Percentiles rank a stretch among this genome's conserved stretches.
Evolutionary conservation across 2,113 vertebrate species (phyloP).

Genomic region (Mustelus asterias): DNA sequence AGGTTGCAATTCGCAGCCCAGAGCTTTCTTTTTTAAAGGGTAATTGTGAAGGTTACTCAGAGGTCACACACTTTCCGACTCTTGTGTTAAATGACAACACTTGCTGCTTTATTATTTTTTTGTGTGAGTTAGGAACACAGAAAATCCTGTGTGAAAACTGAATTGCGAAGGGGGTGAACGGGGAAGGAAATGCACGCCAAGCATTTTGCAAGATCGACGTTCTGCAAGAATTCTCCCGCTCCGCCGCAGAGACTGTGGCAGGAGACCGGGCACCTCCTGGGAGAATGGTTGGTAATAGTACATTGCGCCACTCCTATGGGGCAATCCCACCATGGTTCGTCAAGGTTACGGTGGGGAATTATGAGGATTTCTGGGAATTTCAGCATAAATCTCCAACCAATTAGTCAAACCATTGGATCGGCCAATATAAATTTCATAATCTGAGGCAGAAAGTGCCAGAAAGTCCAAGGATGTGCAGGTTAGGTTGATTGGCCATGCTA

Average conservation of each 20-base stretch:
- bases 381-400: too few species aligned
- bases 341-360: background rate
- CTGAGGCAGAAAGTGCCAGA: too few species aligned
- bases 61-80: background rate
- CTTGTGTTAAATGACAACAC: background rate
- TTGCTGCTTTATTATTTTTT: background rate
- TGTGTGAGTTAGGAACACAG: background rate
- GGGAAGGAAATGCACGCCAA: background rate
- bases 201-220: background rate
- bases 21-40: background rate
- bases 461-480: too few species aligned
- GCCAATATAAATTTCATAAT: too few species aligned
- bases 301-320: background rate
- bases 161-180: background rate
- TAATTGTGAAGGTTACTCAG: background rate
- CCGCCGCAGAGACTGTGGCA: background rate
- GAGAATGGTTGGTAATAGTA: background rate
- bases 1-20: background rate
- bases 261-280: background rate
- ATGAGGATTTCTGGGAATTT: too few species aligned
- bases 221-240: background rate
- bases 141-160: background rate
- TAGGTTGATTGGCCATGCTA: too few species aligned
- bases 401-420: too few species aligned
- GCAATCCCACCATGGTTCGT: background rate